Evolutionary conservation across 2,113 vertebrate species (phyloP), one percentile per base, ranked within the genome.

Genomic region (Psittacus erithacus): DNA sequence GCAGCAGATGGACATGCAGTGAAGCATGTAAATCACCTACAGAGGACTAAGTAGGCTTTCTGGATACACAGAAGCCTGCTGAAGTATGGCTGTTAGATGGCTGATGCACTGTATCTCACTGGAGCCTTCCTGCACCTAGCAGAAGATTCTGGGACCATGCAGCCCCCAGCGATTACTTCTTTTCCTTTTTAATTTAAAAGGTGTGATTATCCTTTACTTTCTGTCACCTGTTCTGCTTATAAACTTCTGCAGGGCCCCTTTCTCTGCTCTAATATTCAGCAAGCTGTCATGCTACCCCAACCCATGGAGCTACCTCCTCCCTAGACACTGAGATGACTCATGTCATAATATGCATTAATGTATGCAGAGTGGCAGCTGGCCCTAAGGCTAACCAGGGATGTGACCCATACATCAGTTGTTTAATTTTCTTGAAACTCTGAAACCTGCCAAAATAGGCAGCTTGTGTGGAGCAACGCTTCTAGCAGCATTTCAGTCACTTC

Each of bases 321-420:
- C 5, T 3, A 33, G 82, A 88, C 92, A 78, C 18, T 92, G 86
- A 50, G 77, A 86, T 75, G 60, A 60, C 90, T 91, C 19, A 6
- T 47, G 25, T 35, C 57, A 35, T 59, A 35, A 35, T 59, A 59
- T 88, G 93, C 90, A 78, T 77, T 96, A 79, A 88, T 88, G 71
- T 85, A 31, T 90, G 59, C 53, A 62, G 47, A 77, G 92, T 70
- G 76, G 70, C 94, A 97, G 84, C 93, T 95, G 94, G 87, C 82
- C 81, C 67, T 59, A 74, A 83, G 88, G 79, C 87, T 68, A 53
- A 14, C 8, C 41, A 93, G 55, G 43, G 65, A 39, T 83, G 25
- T 76, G 75, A 81, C 53, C 82, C 67, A 59, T 80, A n/a, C 77
- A 80, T 67, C 75, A 50, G 33, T 35, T 86, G 13, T 24, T 92